phyloP scores from a whole-genome alignment of 2,797 vertebrate genomes.

The Fundulus diaphanus region DNA sequence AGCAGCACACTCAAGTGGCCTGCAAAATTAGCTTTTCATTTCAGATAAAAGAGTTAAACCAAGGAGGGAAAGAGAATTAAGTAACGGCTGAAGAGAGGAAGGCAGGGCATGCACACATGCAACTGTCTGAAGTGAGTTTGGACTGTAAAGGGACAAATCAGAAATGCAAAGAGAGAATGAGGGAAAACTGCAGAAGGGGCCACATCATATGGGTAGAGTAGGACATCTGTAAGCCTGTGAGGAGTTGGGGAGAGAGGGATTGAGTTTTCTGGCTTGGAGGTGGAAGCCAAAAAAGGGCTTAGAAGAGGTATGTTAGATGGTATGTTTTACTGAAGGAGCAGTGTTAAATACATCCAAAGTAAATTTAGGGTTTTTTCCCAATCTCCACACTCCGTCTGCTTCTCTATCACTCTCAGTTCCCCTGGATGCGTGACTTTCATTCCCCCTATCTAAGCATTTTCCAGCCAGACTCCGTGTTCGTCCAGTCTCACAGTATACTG shows the following conservation, averaged over 20 bases:
- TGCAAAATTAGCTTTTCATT: slow-evolving; percentile 63
- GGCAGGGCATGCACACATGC: slow-evolving; percentile 70
- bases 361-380: slow-evolving; percentile 48
- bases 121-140: slow-evolving; percentile 57
- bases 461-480: slow-evolving; percentile 73
- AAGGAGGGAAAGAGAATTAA: slow-evolving; percentile 56
- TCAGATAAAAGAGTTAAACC: slow-evolving; percentile 60
- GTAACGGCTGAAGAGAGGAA: slow-evolving; percentile 55
- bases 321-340: slow-evolving; percentile 45
- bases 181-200: slow-evolving; percentile 66
- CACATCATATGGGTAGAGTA: slow-evolving; percentile 66
- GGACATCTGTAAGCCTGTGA: slow-evolving; percentile 58
- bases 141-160: slow-evolving; percentile 52
- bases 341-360: slow-evolving; percentile 53
- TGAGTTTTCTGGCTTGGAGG: slow-evolving; percentile 49
- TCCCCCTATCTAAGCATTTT: slow-evolving; percentile 64
- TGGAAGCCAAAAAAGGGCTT: slow-evolving; percentile 64
- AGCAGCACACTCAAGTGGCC: slow-evolving; percentile 49
- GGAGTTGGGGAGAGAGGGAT: slow-evolving; percentile 59
- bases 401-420: slow-evolving; percentile 22
- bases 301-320: slow-evolving; percentile 65
- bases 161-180: slow-evolving; percentile 52
- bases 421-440: slow-evolving; percentile 61
- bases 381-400: slow-evolving; percentile 25
- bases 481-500: slow-evolving; percentile 72